These are phyloP conservation scores for Lathronympha strigana DNA, from an alignment of 2,888 invertebrate genomes.

Conservation along the genomic window DNA sequence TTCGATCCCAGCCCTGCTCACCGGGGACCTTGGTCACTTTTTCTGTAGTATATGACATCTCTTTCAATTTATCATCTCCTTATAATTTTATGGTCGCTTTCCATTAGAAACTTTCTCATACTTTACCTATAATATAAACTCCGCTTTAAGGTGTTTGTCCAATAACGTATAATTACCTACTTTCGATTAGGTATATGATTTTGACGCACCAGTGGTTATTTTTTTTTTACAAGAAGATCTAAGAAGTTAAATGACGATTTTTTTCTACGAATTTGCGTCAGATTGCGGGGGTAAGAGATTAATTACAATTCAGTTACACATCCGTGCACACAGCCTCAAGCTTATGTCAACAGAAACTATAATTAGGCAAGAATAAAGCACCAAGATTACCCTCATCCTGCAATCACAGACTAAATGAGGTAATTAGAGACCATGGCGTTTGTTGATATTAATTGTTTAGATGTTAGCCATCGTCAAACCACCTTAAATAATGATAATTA, in stretches of 20 bases:
- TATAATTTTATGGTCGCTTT: background rate
- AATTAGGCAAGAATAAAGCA: constrained; percentile 48
- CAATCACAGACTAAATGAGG: constrained; percentile 42
- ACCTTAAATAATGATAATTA: background rate
- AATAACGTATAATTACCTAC: background rate
- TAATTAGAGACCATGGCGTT: constrained; percentile 31
- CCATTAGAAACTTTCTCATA: constrained; percentile 10
- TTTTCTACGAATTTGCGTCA: too few relatives aligned
- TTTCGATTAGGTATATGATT: background rate
- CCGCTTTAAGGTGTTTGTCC: background rate
- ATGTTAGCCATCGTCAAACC: background rate
- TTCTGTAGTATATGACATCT: too few relatives aligned
- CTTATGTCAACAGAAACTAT: constrained; percentile 43
- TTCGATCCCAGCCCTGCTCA: too few relatives aligned
- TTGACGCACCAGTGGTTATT: too few relatives aligned
- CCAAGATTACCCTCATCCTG: constrained; percentile 52
- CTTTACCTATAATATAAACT: constrained; percentile 1
- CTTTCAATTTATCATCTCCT: too few relatives aligned
- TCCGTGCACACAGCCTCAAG: constrained; percentile 21
- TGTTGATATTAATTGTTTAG: constrained; percentile 32
- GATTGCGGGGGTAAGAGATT: too few relatives aligned
- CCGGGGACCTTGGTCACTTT: too few relatives aligned
- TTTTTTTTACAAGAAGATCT: too few relatives aligned
- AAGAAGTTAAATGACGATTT: too few relatives aligned
- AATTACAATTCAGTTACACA: constrained; percentile 23